Evolutionary conservation across 2,797 vertebrate genomes (phyloP), one percentile per base, ranked within the genome.

Genomic region (Danio aesculapii): DNA sequence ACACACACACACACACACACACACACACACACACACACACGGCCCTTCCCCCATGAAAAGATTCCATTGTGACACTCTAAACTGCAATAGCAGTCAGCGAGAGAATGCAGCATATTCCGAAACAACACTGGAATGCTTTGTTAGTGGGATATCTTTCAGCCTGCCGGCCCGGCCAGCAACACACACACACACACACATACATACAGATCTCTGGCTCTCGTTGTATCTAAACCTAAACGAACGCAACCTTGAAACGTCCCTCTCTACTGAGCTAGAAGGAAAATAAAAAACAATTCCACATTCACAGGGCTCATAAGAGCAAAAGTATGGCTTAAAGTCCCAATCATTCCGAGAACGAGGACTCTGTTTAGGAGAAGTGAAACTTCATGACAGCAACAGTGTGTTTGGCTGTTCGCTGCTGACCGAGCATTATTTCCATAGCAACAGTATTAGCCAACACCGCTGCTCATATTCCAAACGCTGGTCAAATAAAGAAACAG

Each of bases 81-180:
- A 83, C 84, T 85, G 78, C 75, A 87, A 62, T 57, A 70, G 77
- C 61, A 70, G 67, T 69, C 50, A 43, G 82, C 17, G n/a, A 71
- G 64, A 75, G 77, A 75, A 72, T 72, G 77, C 72, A 77, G 77
- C 81, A 79, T 88, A 87, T 88, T 90, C 78, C 83, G 63, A 85
- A 88, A 83, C 88, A 88, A 88, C 84, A 84, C 83, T 81, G 88
- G 81, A 92, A 90, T 87, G 89, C 80, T 89, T 88, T 92, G 88
- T 91, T 88, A 82, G 87, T 85, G 84, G 76, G 88, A 91, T 83
- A 77, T 86, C 61, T 73, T 86, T 86, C 84, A 82, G 79, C 86
- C 86, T 82, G 82, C 75, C 83, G 83, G 76, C 84, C 30, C 6
- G 13, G 53, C 49, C 53, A 46, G n/a, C 41, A 50, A 0, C 46